phyloP scores from a whole-genome alignment of 35 echinoderm and acorn worm species.

The Strongylocentrotus purpuratus region DNA sequence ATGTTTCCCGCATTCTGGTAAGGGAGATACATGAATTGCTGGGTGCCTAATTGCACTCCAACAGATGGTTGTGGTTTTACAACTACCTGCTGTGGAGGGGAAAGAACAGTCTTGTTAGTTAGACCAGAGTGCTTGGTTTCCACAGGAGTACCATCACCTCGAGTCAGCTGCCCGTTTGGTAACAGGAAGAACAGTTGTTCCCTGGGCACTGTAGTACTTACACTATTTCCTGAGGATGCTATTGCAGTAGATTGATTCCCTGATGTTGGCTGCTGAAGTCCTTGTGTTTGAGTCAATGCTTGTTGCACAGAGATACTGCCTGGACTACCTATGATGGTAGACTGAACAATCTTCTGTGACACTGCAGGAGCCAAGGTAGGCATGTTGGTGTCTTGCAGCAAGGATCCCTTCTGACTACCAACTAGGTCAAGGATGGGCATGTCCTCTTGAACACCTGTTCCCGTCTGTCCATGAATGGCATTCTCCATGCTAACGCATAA shows the following conservation, averaged over 20 bases:
- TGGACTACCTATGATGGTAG: not conserved
- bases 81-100: not conserved
- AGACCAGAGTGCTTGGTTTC: constrained; percentile 1
- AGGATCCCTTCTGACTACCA: not conserved
- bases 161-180: constrained; percentile 35
- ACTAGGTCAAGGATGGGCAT: constrained; percentile 29
- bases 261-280: constrained; percentile 7
- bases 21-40: not conserved
- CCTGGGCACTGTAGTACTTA: constrained; percentile 5
- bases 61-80: not conserved
- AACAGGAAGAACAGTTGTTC: constrained; percentile 19
- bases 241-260: constrained; percentile 19
- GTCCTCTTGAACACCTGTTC: not conserved
- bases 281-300: not conserved
- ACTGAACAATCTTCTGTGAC: constrained; percentile 7
- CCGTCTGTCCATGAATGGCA: not conserved
- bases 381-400: not conserved
- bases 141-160: constrained; percentile 15
- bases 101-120: not conserved
- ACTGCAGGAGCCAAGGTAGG: not conserved
- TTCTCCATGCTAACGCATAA: not conserved
- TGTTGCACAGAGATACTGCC: constrained; percentile 6
- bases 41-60: not conserved
- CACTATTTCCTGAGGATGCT: constrained; percentile 24
- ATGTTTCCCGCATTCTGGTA: not conserved